phyloP scores from a whole-genome alignment of 2,797 vertebrate genomes.

The Crotalus adamanteus region DNA sequence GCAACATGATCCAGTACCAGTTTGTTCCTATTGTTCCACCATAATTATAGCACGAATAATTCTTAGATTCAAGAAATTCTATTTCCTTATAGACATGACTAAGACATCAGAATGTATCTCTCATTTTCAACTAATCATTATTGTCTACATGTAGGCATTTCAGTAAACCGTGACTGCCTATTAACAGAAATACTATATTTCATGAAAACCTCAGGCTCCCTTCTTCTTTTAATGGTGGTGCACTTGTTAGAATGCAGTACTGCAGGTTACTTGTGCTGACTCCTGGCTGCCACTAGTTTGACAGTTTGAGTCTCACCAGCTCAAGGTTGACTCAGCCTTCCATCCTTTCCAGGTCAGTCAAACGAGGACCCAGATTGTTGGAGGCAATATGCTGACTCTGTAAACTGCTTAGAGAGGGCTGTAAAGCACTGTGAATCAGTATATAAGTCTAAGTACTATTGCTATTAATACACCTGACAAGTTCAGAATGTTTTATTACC shows the following conservation, averaged over 20 bases:
- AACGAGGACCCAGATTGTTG: no score
- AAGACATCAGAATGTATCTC: neutral
- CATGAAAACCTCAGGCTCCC: neutral
- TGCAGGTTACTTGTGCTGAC: no score
- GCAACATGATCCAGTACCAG: neutral
- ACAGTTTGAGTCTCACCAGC: no score
- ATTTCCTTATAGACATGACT: neutral
- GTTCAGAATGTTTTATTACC: neutral
- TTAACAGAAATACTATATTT: neutral
- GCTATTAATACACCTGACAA: neutral
- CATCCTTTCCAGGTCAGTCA: no score
- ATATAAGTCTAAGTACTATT: no score
- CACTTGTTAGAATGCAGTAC: no score
- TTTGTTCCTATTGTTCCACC: neutral
- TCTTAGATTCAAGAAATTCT: neutral
- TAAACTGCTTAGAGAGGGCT: no score
- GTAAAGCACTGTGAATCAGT: no score
- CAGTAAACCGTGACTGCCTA: neutral
- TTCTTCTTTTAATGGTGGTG: neutral
- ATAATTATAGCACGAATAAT: neutral
- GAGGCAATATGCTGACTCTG: no score
- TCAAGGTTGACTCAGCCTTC: no score
- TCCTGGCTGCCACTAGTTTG: no score
- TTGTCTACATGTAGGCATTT: neutral
- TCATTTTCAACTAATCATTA: neutral